These are phyloP conservation scores for Bergia sp. DNA, from an alignment of 92 coral and sea anemone genomes.

Conservation along the genomic window DNA sequence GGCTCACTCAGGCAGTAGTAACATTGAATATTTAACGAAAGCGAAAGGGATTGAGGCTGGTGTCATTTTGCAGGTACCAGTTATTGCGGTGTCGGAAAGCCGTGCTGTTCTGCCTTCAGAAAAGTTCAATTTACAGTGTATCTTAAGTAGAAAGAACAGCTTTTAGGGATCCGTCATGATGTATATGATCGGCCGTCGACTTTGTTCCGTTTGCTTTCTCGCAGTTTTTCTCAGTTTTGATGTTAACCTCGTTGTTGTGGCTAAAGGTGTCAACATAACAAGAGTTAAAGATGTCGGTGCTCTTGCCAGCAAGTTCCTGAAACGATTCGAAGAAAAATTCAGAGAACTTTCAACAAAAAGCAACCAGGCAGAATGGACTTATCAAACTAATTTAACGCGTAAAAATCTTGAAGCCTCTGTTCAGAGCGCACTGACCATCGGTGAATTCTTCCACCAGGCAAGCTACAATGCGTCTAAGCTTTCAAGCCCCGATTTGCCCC, in stretches of 20 bases:
- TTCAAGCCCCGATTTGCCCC: conserved; percentile 74
- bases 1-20: background rate
- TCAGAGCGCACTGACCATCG: conserved; percentile 67
- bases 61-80: conserved; percentile 42
- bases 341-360: conserved; percentile 53
- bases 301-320: conserved; percentile 70
- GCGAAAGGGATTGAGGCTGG: background rate
- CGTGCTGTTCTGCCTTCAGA: background rate
- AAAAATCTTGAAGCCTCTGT: conserved; percentile 69
- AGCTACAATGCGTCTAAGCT: conserved; percentile 83
- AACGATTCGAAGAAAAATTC: conserved; percentile 65
- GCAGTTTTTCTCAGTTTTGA: conserved; percentile 9
- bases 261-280: conserved; percentile 11
- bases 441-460: conserved; percentile 69
- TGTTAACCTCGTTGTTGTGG: background rate
- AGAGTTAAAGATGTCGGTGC: conserved; percentile 63
- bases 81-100: background rate
- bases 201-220: background rate
- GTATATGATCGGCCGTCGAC: conserved; percentile 4
- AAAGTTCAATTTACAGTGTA: background rate
- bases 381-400: conserved; percentile 75
- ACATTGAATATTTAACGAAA: conserved; percentile 17
- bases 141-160: background rate
- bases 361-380: conserved; percentile 76
- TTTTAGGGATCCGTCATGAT: background rate